phyloP scores from a whole-genome alignment of 2,888 invertebrate genomes.

The Encarsia formosa region DNA sequence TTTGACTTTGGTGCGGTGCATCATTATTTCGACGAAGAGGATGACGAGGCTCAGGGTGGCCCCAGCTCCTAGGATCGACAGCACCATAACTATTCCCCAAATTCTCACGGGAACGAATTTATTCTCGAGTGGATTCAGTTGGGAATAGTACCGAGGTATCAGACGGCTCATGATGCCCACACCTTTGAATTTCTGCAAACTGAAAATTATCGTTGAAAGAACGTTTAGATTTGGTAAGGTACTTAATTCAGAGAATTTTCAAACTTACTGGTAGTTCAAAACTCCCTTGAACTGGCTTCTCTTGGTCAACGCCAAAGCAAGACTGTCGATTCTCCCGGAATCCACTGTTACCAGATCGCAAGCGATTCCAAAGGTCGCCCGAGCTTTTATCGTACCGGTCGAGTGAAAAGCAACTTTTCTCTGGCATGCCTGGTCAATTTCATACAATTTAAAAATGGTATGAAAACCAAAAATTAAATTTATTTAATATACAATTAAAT shows the following conservation, averaged over 20 bases:
- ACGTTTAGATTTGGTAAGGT: not conserved
- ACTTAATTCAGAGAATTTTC: not conserved
- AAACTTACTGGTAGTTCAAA: slow-evolving; percentile 37
- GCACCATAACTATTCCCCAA: slow-evolving; percentile 11
- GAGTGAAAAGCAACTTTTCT: not conserved
- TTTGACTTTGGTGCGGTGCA: not conserved
- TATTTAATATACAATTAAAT: not conserved
- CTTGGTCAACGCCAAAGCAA: slow-evolving; percentile 33
- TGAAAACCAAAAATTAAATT: not conserved
- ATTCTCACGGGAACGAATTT: slow-evolving; percentile 21
- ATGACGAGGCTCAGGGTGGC: slow-evolving; percentile 11
- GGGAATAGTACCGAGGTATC: not conserved
- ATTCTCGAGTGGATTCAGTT: slow-evolving; percentile 1
- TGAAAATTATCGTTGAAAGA: slow-evolving; percentile 2
- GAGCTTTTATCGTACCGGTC: not conserved
- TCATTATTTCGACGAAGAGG: slow-evolving; percentile 17
- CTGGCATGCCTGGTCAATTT: too few species aligned
- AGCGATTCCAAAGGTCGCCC: slow-evolving; percentile 18
- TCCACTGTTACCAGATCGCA: slow-evolving; percentile 31
- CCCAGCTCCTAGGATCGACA: slow-evolving; percentile 20
- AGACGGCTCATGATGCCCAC: slow-evolving; percentile 20
- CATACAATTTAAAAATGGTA: too few species aligned
- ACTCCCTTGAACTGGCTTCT: slow-evolving; percentile 33
- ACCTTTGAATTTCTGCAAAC: slow-evolving; percentile 28
- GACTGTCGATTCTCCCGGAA: slow-evolving; percentile 30